Evolutionary conservation across 37 sponge, comb jelly and placozoan species (phyloP).

Genomic region (Ianthella basta): DNA sequence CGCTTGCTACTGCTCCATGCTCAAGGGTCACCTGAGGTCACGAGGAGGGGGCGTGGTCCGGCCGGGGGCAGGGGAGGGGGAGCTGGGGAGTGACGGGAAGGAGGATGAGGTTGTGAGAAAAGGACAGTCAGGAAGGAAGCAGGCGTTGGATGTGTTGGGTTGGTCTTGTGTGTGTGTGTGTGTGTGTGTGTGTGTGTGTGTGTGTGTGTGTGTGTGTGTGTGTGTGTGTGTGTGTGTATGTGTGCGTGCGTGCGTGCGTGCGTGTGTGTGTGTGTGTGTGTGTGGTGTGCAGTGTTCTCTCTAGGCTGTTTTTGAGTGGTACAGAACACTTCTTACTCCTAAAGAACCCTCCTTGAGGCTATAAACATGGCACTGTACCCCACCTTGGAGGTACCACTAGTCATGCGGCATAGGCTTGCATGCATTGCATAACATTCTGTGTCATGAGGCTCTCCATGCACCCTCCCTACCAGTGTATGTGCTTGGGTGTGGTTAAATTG

Average conservation of each 20-base stretch:
- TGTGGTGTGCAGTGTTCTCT: no score
- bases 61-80: not conserved
- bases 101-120: not conserved
- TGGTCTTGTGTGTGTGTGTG: not conserved
- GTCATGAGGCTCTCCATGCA: not conserved
- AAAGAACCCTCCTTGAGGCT: no score
- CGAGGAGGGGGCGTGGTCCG: not conserved
- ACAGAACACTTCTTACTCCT: no score
- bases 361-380: no score
- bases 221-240: no score
- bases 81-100: constrained; percentile 7
- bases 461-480: not conserved
- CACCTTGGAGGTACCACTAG: no score
- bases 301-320: no score
- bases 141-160: not conserved
- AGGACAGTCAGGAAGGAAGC: not conserved
- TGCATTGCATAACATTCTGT: not conserved
- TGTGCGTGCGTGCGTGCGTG: no score
- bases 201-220: not conserved
- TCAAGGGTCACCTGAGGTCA: constrained; percentile 11
- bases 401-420: no score
- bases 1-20: constrained; percentile 33
- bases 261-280: no score
- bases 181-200: not conserved
- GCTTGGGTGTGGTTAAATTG: no score